A percentile compares a stretch with the other conserved stretches of the same genome.
Evolutionary conservation across 2,113 vertebrate species (phyloP).

Genomic region (Anolis carolinensis): DNA sequence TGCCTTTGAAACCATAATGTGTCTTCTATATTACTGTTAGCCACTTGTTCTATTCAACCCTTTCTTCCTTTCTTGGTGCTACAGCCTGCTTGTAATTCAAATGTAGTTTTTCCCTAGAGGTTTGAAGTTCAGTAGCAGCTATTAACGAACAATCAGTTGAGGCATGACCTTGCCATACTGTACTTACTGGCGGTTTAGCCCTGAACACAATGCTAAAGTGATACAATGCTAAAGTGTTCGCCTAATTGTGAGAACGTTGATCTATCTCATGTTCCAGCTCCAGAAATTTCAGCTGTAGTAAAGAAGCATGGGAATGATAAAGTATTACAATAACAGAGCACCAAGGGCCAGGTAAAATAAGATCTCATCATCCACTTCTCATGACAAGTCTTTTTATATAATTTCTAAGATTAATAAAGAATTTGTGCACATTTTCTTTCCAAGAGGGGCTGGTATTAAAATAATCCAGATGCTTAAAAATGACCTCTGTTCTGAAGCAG

Average conservation of each 20-base stretch:
- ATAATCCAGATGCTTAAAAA: too few species aligned
- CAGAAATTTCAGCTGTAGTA: background rate
- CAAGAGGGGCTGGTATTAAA: background rate
- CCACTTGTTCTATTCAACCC: background rate
- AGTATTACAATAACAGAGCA: background rate
- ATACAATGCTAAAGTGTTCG: background rate
- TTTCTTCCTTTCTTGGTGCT: background rate
- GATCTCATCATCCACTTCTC: background rate
- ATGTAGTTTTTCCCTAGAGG: background rate
- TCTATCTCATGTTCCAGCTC: background rate
- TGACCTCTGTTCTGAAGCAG: background rate
- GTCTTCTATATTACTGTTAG: background rate
- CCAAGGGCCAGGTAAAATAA: background rate
- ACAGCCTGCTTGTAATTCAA: background rate
- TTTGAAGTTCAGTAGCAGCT: background rate
- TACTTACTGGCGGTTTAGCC: background rate
- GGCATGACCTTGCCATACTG: background rate
- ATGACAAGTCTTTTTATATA: background rate
- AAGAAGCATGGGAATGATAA: background rate
- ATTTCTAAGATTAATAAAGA: background rate
- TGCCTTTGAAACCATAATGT: background rate
- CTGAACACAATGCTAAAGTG: background rate
- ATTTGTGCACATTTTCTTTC: background rate
- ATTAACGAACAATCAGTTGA: background rate
- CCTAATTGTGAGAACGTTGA: background rate